These are phyloP conservation scores for Listronotus oregonensis DNA, from an alignment of 1,140 invertebrate species.

Conservation along the genomic window DNA sequence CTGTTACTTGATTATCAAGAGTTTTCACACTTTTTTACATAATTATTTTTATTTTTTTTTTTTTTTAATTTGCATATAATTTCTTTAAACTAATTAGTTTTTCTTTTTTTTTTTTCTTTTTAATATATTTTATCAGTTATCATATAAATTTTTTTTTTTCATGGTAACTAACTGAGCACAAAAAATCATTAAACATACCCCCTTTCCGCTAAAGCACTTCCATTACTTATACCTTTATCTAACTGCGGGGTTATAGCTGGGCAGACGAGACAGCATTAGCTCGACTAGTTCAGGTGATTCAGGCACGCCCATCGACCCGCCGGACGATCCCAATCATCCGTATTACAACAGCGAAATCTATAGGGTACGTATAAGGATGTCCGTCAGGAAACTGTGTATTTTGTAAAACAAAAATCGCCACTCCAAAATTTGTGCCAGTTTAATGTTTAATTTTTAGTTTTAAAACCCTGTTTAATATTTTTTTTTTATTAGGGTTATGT, in stretches of 20 bases:
- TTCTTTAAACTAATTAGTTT: no score
- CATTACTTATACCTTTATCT: slow-evolving; percentile 17
- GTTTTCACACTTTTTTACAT: no score
- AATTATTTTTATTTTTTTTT: no score
- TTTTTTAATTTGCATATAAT: no score
- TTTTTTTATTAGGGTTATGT: no score
- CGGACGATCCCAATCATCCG: slow-evolving; percentile 66
- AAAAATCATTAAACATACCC: not conserved
- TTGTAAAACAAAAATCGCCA: no score
- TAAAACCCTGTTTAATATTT: no score
- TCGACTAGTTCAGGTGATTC: slow-evolving; percentile 86
- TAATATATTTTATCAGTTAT: not conserved
- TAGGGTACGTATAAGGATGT: slow-evolving; percentile 42
- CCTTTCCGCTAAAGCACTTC: not conserved
- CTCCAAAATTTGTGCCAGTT: no score
- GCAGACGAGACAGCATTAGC: slow-evolving; percentile 75
- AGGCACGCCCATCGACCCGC: slow-evolving; percentile 83
- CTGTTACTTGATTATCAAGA: no score
- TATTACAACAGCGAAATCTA: slow-evolving; percentile 58
- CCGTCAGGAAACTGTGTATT: no score
- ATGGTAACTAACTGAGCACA: slow-evolving; percentile 8
- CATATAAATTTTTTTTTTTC: not conserved
- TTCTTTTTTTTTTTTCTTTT: not conserved
- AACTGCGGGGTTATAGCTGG: slow-evolving; percentile 62
- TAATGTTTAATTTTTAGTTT: no score